These are phyloP conservation scores for Drosophila putrida DNA, from an alignment of 2,888 invertebrate species.

Conservation along the genomic window DNA sequence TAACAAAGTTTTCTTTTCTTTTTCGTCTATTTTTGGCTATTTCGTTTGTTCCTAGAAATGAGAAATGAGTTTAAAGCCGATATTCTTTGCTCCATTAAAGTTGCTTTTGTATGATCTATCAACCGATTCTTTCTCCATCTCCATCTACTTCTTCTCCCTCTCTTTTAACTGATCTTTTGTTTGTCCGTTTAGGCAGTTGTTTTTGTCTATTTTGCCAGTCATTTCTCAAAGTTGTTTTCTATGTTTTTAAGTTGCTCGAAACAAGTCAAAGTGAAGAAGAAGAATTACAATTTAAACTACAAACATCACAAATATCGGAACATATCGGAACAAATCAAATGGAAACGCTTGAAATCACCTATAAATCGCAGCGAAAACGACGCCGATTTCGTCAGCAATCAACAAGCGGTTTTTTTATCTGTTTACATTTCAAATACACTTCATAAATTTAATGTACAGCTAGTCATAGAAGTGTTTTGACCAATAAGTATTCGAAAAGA, in stretches of 20 bases:
- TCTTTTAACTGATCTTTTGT: slow-evolving; percentile 14
- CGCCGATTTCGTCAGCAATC: slow-evolving; percentile 29
- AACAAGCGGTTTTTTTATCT: slow-evolving; percentile 46
- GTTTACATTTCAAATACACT: slow-evolving; percentile 59
- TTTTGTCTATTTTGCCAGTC: slow-evolving; percentile 42
- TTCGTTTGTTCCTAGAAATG: slow-evolving; percentile 20
- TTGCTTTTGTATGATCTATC: slow-evolving; percentile 10
- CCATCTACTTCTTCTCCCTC: not conserved
- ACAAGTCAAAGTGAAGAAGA: slow-evolving; percentile 9
- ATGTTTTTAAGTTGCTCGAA: slow-evolving; percentile 17
- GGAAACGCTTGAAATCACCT: slow-evolving; percentile 18
- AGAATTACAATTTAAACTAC: not conserved
- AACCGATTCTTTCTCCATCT: slow-evolving; percentile 5
- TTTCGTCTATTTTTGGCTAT: not conserved
- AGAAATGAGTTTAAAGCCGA: slow-evolving; percentile 16
- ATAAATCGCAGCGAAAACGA: slow-evolving; percentile 25
- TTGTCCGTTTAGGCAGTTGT: slow-evolving; percentile 27
- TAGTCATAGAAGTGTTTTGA: too few species aligned
- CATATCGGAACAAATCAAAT: slow-evolving; percentile 6
- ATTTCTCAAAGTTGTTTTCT: slow-evolving; percentile 20
- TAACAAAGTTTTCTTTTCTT: not conserved
- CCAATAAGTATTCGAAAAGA: too few species aligned
- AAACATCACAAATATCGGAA: not conserved
- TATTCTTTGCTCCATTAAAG: slow-evolving; percentile 12
- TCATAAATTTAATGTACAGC: slow-evolving; percentile 38